Base-by-base conservation (phyloP, 2,888 invertebrate genomes). In the Hoplodrina blanda region DNA sequence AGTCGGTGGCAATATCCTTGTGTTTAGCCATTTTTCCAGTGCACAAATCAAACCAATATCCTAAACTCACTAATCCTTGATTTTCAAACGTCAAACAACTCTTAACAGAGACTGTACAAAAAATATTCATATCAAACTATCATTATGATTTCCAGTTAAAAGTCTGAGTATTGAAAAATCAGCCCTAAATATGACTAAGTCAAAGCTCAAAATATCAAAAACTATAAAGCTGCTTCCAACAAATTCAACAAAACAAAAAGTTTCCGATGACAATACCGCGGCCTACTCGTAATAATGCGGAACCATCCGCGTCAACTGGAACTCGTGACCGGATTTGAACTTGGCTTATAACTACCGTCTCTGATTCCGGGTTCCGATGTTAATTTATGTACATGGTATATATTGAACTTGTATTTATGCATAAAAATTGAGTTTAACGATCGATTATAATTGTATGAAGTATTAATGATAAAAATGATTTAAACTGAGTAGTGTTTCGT, bases 271-370 rank as follows among this genome's bases (percentile, higher is more conserved):
- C 25, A 62, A 70, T 76, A 62, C 11, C 4, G 41, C 11, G 50
- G 25, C 20, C 19, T 37, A 62, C 2, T 49, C 5, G 11, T n/a
- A 66, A 68, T 64, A 73, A 67, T 15, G 49, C 73, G 74, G 74
- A 83, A 77, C 73, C 60, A 61, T 59, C 49, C 49, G 61, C 49
- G 63, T 56, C 37, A 67, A 69, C 69, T 68, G 30, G 33, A 17
- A 61, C 74, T 67, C 62, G 57, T 64, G 62, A 67, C 70, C 81
- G 84, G 84, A 83, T 83, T 67, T 73, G 66, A 81, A 81, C 78
- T 82, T 82, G 82, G 53, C 61, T 80, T 57, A 60, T 70, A 81
- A 68, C 73, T 81, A 67, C 78, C 49, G 68, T 52, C 44, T 54
- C 8, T 52, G 46, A 67, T 81, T 69, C 81, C 83, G 69, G 60